Evolutionary conservation across 1,140 invertebrate species (phyloP), one percentile per base, ranked within the genome.

Genomic region (Vanessa tameamea): DNA sequence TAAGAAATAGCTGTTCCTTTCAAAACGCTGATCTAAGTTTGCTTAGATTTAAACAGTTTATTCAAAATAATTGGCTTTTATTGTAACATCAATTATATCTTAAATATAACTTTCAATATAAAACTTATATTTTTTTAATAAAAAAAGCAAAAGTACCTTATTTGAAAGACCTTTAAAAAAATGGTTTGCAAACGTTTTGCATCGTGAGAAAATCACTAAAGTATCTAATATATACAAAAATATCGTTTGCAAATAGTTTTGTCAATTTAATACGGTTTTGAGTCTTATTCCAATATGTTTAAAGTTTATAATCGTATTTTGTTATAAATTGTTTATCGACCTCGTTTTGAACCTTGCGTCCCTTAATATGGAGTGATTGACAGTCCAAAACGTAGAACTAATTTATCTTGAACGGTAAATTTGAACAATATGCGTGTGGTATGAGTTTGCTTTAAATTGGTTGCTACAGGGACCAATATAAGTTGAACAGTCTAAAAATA

Each of bases 361-460:
- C 76, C 83, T 80, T 70, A 72, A 81, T 84, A 83, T 77, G 81
- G 82, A 72, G 31, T 77, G 71, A 75, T 73, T 75, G 80, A 78
- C 77, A 75, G 67, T 66, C 72, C 74, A 69, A 80, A 74, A 64
- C 48, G 20, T 70, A 47, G 15, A 47, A 76, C 69, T 37, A 72
- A 61, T 76, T 20, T 76, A 75, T 57, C 13, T 47, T n/a, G 66
- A 55, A 23, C 66, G 13, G 9, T 50, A 3, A 14, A 6, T 47
- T 8, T n/a, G 53, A 69, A 23, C n/a, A 55, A 55, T 50, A 47
- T 69, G n/a, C 9, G 31, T 31, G 31, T 26, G 64, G 6, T 47
- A 43, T 6, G 6, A 63, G 65, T 13, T 67, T 48, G 51, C 14
- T 15, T 7, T 63, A 63, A 63, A 51, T 20, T 73, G 72, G 65